phyloP scores from a whole-genome alignment of 1,140 invertebrate species.

The Pseudomyrmex gracilis region DNA sequence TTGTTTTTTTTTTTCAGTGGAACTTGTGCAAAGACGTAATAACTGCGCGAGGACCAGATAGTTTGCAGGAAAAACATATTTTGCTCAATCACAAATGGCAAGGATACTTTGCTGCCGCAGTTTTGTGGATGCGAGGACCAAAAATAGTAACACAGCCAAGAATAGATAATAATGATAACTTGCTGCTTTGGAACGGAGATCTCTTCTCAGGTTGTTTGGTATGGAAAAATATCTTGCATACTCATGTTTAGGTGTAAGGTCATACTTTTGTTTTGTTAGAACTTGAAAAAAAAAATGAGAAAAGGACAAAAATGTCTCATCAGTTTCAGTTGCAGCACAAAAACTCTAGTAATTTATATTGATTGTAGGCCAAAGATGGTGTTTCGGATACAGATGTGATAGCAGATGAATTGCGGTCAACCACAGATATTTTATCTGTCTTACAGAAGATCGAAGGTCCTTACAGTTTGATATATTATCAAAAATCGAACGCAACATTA shows the following conservation, averaged over 20 bases:
- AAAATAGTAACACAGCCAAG: conserved; percentile 87
- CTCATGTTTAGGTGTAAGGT: too few species aligned
- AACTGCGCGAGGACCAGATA: conserved; percentile 85
- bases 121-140: conserved; percentile 91
- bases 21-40: conserved; percentile 80
- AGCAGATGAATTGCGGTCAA: conserved; percentile 77
- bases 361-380: conserved; percentile 75
- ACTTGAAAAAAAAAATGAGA: background rate
- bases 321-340: background rate
- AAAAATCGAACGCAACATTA: conserved; percentile 87
- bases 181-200: conserved; percentile 94
- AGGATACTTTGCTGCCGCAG: conserved; percentile 88
- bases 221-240: conserved; percentile 53
- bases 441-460: conserved; percentile 91
- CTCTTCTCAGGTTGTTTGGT: conserved; percentile 87
- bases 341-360: background rate
- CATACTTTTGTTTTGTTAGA: background rate
- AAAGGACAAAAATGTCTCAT: background rate
- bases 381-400: conserved; percentile 83
- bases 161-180: conserved; percentile 85
- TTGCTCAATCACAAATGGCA: conserved; percentile 86
- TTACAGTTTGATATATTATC: conserved; percentile 93
- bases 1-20: conserved; percentile 79
- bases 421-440: conserved; percentile 82
- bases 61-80: conserved; percentile 70